Base-by-base conservation (phyloP, 2,888 invertebrate genomes). In the Antheraea assamensis region DNA sequence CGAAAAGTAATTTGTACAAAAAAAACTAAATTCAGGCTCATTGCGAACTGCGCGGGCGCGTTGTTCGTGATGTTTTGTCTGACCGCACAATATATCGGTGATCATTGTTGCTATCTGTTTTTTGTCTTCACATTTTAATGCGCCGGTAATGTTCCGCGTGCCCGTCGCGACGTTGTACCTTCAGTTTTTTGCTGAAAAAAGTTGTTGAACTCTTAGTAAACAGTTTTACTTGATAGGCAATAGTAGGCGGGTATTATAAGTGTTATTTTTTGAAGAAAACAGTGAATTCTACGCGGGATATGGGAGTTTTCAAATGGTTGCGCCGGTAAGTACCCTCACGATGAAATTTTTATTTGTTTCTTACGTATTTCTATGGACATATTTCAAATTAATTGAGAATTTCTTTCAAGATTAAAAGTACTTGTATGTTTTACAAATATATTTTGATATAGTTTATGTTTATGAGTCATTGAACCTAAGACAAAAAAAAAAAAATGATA, bases 1-100 rank as follows among this genome's bases (percentile, higher is more conserved):
- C 94, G 92, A 93, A 92, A 93, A 92, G 91, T 92, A 93, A 94
- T 93, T 93, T 94, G 92, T 89, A 92, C 90, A 93, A 94, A 94
- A 94, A 94, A 93, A 64, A 64, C 91, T 82, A 89, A 94, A 93
- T 93, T 92, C 92, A 93, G 85, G 82, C 92, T 92, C 90, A 92
- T 93, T 92, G 93, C 93, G 90, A 93, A 90, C 61, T 30, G 61
- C 17, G 61, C 21, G 89, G 89, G 88, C 87, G 90, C 90, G 91
- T 90, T 87, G 90, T 89, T 91, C 92, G 90, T 92, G 90, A 92
- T 93, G 93, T 93, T 94, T 94, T 94, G 92, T 93, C 89, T 91
- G 92, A 92, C 93, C 93, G 90, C 93, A 93, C 92, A 92, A 92
- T 93, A 93, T 93, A 93, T 92, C 89, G 88, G 89, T 83, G 88